These are phyloP conservation scores for Chanos chanos DNA, from an alignment of 2,797 vertebrate species.

Conservation along the genomic window DNA sequence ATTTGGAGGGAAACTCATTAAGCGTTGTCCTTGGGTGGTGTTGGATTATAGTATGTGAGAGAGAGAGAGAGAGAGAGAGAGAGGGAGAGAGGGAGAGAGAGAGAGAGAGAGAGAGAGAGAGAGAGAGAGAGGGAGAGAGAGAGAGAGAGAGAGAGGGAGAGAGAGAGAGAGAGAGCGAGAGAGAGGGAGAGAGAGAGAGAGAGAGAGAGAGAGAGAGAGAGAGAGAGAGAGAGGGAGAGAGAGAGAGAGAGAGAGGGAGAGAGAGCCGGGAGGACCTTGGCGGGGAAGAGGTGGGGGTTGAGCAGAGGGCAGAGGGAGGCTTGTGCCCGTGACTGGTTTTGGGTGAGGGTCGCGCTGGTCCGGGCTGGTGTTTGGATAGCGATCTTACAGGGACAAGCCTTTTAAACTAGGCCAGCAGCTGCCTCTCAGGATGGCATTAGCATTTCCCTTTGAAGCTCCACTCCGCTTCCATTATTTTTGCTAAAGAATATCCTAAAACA, in stretches of 20 bases:
- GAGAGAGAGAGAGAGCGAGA: not conserved
- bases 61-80: slow-evolving; percentile 15
- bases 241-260: slow-evolving; percentile 17
- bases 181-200: not conserved
- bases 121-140: slow-evolving; percentile 21
- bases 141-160: slow-evolving; percentile 10
- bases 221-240: slow-evolving; percentile 11
- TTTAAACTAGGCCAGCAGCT: slow-evolving; percentile 69
- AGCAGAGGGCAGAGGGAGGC: slow-evolving; percentile 1
- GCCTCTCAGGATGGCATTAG: slow-evolving; percentile 58
- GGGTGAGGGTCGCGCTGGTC: slow-evolving; percentile 10
- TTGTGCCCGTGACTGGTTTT: slow-evolving; percentile 22
- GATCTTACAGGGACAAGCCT: slow-evolving; percentile 42
- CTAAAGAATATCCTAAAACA: slow-evolving; percentile 48
- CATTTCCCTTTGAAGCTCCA: slow-evolving; percentile 62
- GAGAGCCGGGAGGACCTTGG: slow-evolving; percentile 1
- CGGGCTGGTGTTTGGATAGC: slow-evolving; percentile 16
- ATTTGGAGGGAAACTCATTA: slow-evolving; percentile 49
- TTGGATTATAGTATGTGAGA: slow-evolving; percentile 41
- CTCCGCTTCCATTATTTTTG: slow-evolving; percentile 46
- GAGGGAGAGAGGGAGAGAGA: not conserved
- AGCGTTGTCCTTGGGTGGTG: slow-evolving; percentile 38
- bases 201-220: slow-evolving; percentile 9
- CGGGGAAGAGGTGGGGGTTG: not conserved
- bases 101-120: too few species aligned